Percentiles rank a stretch among this genome's conserved stretches.
Conservation (phyloP, 2,888 invertebrate genomes). For the Sminthurinus aureus region DNA sequence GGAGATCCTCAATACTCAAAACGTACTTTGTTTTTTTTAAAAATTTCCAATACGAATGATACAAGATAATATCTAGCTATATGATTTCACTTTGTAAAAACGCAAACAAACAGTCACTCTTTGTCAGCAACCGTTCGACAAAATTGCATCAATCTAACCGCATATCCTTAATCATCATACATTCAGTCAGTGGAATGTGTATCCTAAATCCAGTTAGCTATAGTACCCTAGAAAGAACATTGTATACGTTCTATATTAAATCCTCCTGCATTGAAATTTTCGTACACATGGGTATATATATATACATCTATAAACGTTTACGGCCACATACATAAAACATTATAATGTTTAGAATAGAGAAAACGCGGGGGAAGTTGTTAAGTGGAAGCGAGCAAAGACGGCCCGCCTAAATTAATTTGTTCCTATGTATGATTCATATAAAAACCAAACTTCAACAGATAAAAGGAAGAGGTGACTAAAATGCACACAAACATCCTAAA, state of each 20-base stretch:
- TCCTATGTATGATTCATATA: constrained; percentile 2
- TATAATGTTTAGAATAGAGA: background rate
- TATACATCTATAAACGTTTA: too few species aligned
- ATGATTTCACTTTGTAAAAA: background rate
- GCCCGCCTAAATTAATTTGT: constrained; percentile 12
- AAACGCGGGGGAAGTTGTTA: constrained; percentile 15
- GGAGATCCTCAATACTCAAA: background rate
- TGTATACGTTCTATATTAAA: too few species aligned
- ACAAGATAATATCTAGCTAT: too few species aligned
- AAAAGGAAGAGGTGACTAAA: background rate
- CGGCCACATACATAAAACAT: background rate
- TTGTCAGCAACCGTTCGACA: constrained; percentile 14
- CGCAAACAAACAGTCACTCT: background rate
- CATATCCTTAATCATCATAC: background rate
- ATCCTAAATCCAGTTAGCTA: background rate
- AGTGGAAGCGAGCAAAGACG: background rate
- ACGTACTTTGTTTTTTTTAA: too few species aligned
- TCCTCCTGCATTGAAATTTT: too few species aligned
- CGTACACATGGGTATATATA: too few species aligned
- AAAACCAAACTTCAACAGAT: too few species aligned
- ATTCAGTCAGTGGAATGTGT: background rate
- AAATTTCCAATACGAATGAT: too few species aligned
- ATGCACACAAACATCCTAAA: background rate
- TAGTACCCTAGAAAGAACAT: too few species aligned
- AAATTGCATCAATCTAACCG: constrained; percentile 19